phyloP scores from a whole-genome alignment of 2,797 vertebrate genomes.

The Sebastes taczanowskii region DNA sequence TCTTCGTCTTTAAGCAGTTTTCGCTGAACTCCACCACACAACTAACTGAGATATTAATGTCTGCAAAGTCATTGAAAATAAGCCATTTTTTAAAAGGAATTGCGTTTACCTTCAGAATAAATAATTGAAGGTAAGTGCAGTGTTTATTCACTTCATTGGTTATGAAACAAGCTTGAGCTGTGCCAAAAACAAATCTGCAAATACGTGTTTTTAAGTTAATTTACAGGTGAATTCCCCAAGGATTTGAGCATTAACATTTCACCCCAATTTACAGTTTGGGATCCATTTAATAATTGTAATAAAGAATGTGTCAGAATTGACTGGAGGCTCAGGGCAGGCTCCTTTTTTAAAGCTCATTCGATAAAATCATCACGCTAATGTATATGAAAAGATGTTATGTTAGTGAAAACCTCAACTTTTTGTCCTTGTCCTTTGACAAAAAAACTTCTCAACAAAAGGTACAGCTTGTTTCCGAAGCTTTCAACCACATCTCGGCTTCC shows the following conservation, averaged over 20 bases:
- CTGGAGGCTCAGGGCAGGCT: neutral
- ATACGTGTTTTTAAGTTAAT: neutral
- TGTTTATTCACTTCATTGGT: neutral
- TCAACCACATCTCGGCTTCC: neutral
- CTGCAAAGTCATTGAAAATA: neutral
- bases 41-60: conserved; percentile 1
- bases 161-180: neutral
- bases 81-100: neutral
- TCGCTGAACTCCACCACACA: neutral
- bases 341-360: neutral
- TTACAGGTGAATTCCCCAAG: conserved; percentile 5
- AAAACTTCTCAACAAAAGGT: neutral
- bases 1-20: conserved; percentile 10
- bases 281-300: neutral
- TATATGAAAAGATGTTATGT: neutral
- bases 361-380: neutral
- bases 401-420: neutral
- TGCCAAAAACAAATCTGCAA: neutral
- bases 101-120: conserved; percentile 6
- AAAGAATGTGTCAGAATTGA: neutral
- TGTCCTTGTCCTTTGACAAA: neutral
- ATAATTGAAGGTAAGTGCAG: neutral
- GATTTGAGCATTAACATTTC: conserved; percentile 2
- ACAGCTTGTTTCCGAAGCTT: neutral
- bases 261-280: neutral